phyloP scores from a whole-genome alignment of 2,888 invertebrate genomes.

The Malthinus flaveolus region DNA sequence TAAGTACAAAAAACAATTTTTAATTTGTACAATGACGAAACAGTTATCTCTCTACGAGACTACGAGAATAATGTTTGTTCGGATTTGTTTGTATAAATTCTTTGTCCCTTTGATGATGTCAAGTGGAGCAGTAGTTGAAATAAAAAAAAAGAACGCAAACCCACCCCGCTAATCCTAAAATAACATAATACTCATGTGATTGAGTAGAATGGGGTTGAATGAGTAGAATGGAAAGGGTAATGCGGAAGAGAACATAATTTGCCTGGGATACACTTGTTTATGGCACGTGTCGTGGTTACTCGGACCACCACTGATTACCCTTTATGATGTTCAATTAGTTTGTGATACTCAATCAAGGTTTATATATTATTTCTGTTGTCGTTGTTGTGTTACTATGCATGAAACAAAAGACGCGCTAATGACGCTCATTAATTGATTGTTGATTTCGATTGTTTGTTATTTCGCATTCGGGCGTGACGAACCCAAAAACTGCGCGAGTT shows the following conservation, averaged over 20 bases:
- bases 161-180: constrained; percentile 49
- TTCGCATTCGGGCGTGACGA: too few species aligned
- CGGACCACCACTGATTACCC: constrained; percentile 48
- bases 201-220: constrained; percentile 29
- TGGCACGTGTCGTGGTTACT: constrained; percentile 49
- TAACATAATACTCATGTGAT: constrained; percentile 47
- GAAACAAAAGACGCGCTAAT: constrained; percentile 8
- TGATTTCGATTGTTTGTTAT: constrained; percentile 2
- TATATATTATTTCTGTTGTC: constrained; percentile 15
- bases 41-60: too few species aligned
- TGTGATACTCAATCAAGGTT: constrained; percentile 35
- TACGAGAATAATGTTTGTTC: constrained; percentile 46
- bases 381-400: constrained; percentile 6
- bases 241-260: constrained; percentile 35
- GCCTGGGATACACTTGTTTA: constrained; percentile 46
- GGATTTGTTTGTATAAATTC: constrained; percentile 44
- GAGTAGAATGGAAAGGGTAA: constrained; percentile 31
- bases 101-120: constrained; percentile 51
- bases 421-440: neutral
- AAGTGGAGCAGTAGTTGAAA: constrained; percentile 36
- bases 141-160: constrained; percentile 15
- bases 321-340: constrained; percentile 51
- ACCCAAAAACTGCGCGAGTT: neutral
- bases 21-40: constrained; percentile 18
- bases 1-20: constrained; percentile 21